Conservation (phyloP, 2,888 invertebrate species). For the Orthosia cruda region DNA sequence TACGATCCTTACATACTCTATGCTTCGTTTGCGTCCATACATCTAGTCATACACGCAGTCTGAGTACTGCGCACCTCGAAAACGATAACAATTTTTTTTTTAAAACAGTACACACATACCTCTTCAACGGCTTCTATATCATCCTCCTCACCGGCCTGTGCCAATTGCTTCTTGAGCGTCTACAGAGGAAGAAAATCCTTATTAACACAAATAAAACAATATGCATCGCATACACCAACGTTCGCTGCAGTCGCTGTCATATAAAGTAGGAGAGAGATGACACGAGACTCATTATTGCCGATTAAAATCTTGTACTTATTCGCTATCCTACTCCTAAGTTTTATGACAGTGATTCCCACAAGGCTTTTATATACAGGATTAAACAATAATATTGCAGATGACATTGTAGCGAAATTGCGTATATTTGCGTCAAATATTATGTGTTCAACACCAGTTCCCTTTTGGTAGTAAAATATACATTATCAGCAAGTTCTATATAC, state of each 20-base stretch:
- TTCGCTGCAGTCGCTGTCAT: not conserved
- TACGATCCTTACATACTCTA: too few relatives aligned
- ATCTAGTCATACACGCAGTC: too few relatives aligned
- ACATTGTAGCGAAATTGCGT: slow-evolving; percentile 13
- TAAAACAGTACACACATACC: too few relatives aligned
- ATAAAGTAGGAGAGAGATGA: not conserved
- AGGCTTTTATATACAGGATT: slow-evolving; percentile 12
- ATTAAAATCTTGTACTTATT: not conserved
- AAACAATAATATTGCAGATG: slow-evolving; percentile 25
- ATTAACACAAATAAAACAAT: slow-evolving; percentile 7
- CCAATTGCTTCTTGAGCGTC: slow-evolving; percentile 87
- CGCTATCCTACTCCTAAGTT: not conserved
- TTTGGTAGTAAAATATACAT: not conserved
- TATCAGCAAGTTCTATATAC: slow-evolving; percentile 63
- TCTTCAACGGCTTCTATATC: slow-evolving; percentile 84
- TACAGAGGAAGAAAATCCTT: slow-evolving; percentile 70
- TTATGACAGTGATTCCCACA: not conserved
- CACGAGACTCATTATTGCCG: not conserved
- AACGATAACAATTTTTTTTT: too few relatives aligned
- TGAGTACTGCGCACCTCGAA: too few relatives aligned
- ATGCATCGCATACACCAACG: not conserved
- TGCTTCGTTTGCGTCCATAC: too few relatives aligned
- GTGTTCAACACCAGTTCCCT: not conserved
- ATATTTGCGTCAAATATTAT: not conserved
- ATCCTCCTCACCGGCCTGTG: slow-evolving; percentile 86